phyloP scores from a whole-genome alignment of 92 coral and sea anemone genomes.

The Actinernus sp. region DNA sequence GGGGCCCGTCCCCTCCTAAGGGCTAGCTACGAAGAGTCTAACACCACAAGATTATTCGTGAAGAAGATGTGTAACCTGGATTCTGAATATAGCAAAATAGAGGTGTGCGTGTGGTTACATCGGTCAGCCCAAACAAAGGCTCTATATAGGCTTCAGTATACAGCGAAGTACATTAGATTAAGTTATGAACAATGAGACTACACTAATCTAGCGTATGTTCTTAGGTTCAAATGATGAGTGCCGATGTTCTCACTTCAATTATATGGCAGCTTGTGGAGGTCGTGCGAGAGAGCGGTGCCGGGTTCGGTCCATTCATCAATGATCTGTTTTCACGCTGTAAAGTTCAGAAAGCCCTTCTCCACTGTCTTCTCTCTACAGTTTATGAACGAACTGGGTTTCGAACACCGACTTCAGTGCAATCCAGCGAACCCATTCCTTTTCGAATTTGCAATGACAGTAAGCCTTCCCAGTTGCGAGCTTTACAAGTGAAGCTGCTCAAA shows the following conservation, averaged over 20 bases:
- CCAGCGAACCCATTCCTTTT: slow-evolving; percentile 19
- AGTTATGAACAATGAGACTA: too few relatives aligned
- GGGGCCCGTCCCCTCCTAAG: too few relatives aligned
- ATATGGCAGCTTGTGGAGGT: slow-evolving; percentile 96
- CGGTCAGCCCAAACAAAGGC: too few relatives aligned
- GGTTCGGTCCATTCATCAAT: slow-evolving; percentile 92
- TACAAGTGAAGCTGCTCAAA: slow-evolving; percentile 79
- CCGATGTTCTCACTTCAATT: slow-evolving; percentile 76
- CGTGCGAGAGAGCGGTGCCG: slow-evolving; percentile 92
- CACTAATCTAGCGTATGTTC: too few relatives aligned
- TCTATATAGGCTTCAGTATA: too few relatives aligned
- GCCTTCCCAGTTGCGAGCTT: slow-evolving; percentile 61
- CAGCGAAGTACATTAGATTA: too few relatives aligned
- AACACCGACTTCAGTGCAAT: slow-evolving; percentile 5
- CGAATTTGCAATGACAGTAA: slow-evolving; percentile 28
- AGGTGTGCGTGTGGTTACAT: too few relatives aligned
- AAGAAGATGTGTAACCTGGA: too few relatives aligned
- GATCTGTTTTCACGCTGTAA: slow-evolving; percentile 96
- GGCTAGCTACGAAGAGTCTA: too few relatives aligned
- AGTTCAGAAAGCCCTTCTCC: slow-evolving; percentile 96
- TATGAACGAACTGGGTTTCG: slow-evolving; percentile 76
- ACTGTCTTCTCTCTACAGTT: slow-evolving; percentile 82
- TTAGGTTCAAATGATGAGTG: slow-evolving; percentile 85
- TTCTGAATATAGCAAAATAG: too few relatives aligned
- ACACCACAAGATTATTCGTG: too few relatives aligned